These are phyloP conservation scores for Pithys albifrons DNA, from an alignment of 2,113 vertebrate genomes.

Conservation along the genomic window DNA sequence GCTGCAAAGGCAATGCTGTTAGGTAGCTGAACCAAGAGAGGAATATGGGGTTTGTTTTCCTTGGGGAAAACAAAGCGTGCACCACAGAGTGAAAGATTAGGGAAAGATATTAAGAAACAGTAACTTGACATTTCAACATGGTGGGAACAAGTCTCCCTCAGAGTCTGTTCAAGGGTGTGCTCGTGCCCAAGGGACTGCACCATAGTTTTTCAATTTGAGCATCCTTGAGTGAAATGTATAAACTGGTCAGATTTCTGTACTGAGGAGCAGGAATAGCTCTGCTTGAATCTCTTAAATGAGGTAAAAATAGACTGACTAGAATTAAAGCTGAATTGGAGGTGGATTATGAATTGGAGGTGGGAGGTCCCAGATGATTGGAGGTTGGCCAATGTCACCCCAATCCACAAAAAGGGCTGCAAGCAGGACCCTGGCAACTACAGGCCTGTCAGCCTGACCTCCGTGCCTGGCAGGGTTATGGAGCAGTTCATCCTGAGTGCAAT, in stretches of 20 bases:
- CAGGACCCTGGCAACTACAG: too few relatives aligned
- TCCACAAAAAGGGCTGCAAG: too few relatives aligned
- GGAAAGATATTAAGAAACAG: neutral
- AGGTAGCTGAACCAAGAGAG: neutral
- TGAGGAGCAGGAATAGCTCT: neutral
- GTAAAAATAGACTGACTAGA: neutral
- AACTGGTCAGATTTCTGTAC: neutral
- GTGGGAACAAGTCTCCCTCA: neutral
- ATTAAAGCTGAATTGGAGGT: neutral
- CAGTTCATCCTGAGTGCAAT: too few relatives aligned
- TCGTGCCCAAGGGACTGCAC: neutral
- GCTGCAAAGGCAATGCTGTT: neutral
- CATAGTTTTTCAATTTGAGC: neutral
- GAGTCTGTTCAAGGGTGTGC: neutral
- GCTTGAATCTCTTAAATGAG: neutral
- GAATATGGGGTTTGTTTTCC: neutral
- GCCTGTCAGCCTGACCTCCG: too few relatives aligned
- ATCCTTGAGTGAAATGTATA: neutral
- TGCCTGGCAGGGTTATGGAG: too few relatives aligned
- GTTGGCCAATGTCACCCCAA: too few relatives aligned
- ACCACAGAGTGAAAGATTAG: neutral
- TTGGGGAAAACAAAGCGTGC: neutral
- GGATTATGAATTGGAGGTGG: too few relatives aligned
- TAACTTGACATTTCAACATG: rapidly evolving
- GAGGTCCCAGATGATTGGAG: too few relatives aligned